Conservation (phyloP, 2,888 invertebrate genomes). For the Dioctria linearis region DNA sequence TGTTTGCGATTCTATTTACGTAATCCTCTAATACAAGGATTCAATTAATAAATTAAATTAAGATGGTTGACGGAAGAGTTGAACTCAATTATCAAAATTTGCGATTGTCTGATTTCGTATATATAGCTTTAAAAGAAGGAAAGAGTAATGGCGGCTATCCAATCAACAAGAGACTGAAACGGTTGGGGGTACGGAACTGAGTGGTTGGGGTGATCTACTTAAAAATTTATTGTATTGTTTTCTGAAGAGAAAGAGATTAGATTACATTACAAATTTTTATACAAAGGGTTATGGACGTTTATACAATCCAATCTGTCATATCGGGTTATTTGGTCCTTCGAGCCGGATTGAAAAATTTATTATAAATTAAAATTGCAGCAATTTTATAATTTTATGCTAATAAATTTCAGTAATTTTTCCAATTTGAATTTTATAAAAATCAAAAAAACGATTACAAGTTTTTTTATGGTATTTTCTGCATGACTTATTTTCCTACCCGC, state of each 20-base stretch:
- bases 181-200: too few species aligned
- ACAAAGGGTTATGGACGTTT: too few species aligned
- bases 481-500: conserved; percentile 11
- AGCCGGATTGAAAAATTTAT: too few species aligned
- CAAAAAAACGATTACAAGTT: not conserved
- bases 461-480: conserved; percentile 27
- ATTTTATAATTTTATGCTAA: too few species aligned
- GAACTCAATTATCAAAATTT: conserved; percentile 47
- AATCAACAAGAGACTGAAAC: not conserved
- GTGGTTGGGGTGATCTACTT: not conserved
- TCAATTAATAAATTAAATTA: conserved; percentile 58
- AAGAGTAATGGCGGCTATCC: not conserved
- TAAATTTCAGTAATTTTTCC: too few species aligned
- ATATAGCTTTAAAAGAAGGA: not conserved
- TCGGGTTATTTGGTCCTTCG: too few species aligned
- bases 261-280: too few species aligned
- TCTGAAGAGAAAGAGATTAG: too few species aligned
- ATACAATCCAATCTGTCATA: too few species aligned
- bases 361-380: too few species aligned
- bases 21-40: conserved; percentile 53
- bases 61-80: conserved; percentile 51
- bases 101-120: conserved; percentile 34
- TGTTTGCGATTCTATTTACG: conserved; percentile 55
- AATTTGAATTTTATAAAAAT: not conserved
- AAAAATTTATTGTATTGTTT: not conserved